Conservation (phyloP, 2,113 vertebrate species). For the Gambusia holbrooki region DNA sequence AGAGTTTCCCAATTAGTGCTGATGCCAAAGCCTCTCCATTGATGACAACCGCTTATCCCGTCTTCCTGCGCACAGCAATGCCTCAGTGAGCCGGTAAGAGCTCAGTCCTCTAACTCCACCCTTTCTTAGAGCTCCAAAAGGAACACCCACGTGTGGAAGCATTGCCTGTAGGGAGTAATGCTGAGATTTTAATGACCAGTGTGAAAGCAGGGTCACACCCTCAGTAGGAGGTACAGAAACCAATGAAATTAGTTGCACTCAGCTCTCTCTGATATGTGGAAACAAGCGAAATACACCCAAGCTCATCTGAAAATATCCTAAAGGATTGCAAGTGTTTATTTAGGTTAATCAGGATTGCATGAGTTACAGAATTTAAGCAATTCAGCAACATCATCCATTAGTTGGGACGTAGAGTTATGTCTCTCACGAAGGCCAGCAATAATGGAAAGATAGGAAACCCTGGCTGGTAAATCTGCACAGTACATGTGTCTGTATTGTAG, state of each 20-base stretch:
- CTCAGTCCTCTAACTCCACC: conserved; percentile 55
- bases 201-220: conserved; percentile 68
- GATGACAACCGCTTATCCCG: conserved; percentile 9
- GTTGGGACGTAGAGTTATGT: conserved; percentile 19
- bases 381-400: conserved; percentile 28
- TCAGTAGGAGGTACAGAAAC: conserved; percentile 63
- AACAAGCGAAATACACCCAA: conserved; percentile 26
- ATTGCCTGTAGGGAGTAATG: conserved; percentile 62
- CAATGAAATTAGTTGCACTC: conserved; percentile 57
- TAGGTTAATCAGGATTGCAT: conserved; percentile 39
- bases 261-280: conserved; percentile 44
- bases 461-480: neutral
- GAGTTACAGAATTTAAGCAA: conserved; percentile 28
- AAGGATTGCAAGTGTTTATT: conserved; percentile 29
- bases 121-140: conserved; percentile 57
- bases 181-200: conserved; percentile 71
- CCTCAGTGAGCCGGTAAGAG: conserved; percentile 43
- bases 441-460: neutral
- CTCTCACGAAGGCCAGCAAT: neutral
- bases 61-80: conserved; percentile 42
- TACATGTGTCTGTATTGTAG: neutral
- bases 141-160: conserved; percentile 50
- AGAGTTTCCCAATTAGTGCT: conserved; percentile 67
- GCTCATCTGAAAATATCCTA: conserved; percentile 28
- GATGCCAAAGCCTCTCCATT: conserved; percentile 49